Evolutionary conservation across 1,140 invertebrate genomes (phyloP).

Genomic region (Dryas iulia): DNA sequence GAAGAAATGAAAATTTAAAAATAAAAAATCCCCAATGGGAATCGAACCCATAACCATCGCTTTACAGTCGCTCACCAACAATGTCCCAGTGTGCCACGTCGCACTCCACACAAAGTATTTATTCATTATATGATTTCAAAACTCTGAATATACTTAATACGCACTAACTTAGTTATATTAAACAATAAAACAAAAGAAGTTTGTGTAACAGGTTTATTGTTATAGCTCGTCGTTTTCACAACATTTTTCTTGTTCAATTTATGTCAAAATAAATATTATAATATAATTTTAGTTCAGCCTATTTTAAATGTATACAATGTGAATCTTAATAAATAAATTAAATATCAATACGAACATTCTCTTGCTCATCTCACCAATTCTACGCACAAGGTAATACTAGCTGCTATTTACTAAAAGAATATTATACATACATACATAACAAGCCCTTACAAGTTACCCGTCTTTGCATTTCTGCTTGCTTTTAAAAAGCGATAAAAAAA

Average conservation of each 20-base stretch:
- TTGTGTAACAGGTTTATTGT: neutral
- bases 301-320: neutral
- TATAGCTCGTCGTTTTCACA: neutral
- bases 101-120: too few relatives aligned
- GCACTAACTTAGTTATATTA: neutral
- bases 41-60: too few relatives aligned
- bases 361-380: neutral
- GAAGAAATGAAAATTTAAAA: too few relatives aligned
- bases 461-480: neutral
- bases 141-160: too few relatives aligned
- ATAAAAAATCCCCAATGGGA: too few relatives aligned
- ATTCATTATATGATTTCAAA: too few relatives aligned
- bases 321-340: neutral
- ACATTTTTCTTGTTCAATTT: neutral
- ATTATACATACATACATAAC: neutral
- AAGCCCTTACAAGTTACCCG: neutral
- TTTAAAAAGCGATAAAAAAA: neutral
- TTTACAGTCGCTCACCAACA: too few relatives aligned
- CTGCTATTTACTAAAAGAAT: neutral
- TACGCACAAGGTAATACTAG: neutral
- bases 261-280: neutral
- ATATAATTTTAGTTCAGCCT: neutral
- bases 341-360: neutral
- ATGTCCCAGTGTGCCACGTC: too few relatives aligned
- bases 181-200: neutral